Base-by-base conservation (phyloP, 1,140 invertebrate genomes). In the Cydia amplana region DNA sequence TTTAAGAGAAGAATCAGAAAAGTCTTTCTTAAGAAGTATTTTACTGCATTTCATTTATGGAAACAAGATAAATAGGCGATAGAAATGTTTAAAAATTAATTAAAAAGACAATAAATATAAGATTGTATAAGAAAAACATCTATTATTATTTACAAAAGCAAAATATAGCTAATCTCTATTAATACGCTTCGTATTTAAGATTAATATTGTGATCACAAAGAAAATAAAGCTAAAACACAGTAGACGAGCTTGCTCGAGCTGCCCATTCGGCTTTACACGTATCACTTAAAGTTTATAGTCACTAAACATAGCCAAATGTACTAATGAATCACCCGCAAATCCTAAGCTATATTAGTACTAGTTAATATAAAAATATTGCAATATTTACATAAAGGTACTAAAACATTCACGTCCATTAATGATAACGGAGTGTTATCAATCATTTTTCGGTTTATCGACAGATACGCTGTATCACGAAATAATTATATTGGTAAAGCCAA, bases 301-400 rank as follows among this genome's bases (percentile, higher is more conserved):
- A 43, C 65, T 70, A 70, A 9, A 70, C 7, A 36, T 36, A 70
- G 32, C 65, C n/a, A 40, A 70, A 70, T 70, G 16, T 70, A 70
- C n/a, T 70, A 18, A 70, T 23, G 6, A 70, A 70, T 36, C 65
- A 25, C 28, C 65, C n/a, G 65, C 6, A 40, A 70, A 70, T 12
- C 23, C 23, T 32, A 32, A 67, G 28, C 28, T 70, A 70, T 18
- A 70, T 73, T 73, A 36, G 63, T 78, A 75, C 49, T 72, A 60
- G 23, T 75, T 60, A 79, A 74, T 79, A 81, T 78, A 79, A 85
- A 87, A 87, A 87, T 87, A 86, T 87, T 86, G 82, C 81, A 83
- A 79, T 83, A 80, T 74, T 75, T 77, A 67, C 74, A 76, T 73
- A 72, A 75, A 78, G 55, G 55, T 60, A 60, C 55, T 63, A 40